phyloP scores from a whole-genome alignment of 2,888 invertebrate genomes.

The Strigamia crassipes region DNA sequence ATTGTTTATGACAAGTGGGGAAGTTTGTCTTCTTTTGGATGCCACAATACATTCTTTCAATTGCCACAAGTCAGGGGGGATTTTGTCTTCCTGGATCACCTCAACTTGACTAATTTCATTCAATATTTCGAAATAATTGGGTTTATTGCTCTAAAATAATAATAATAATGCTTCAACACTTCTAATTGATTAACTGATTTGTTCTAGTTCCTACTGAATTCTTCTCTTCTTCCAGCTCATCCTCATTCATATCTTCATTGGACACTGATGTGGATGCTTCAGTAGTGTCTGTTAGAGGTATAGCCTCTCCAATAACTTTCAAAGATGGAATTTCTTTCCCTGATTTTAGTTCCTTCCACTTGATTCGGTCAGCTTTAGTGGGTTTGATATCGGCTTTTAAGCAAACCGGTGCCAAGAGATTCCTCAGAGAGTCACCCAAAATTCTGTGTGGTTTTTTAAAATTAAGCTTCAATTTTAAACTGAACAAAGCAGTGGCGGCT shows the following conservation, averaged over 20 bases:
- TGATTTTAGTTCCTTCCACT: not conserved
- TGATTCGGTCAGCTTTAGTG: not conserved
- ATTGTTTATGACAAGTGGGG: not conserved
- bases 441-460: too few species aligned
- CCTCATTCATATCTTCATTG: not conserved
- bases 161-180: not conserved
- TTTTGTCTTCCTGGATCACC: not conserved
- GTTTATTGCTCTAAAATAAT: not conserved
- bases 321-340: not conserved
- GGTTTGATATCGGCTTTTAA: constrained; percentile 49
- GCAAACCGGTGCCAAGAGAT: constrained; percentile 62
- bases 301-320: not conserved
- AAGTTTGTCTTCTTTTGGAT: not conserved
- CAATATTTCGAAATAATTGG: not conserved
- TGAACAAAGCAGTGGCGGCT: too few species aligned
- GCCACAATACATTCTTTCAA: not conserved
- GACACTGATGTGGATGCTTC: not conserved
- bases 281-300: not conserved
- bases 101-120: not conserved
- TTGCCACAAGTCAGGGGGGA: not conserved
- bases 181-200: not conserved
- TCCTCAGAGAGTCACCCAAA: constrained; percentile 65
- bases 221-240: not conserved
- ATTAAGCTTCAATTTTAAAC: too few species aligned
- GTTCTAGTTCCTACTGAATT: not conserved